Evolutionary conservation across 2,113 vertebrate genomes (phyloP).

Genomic region (Oncorhynchus gorbuscha): DNA sequence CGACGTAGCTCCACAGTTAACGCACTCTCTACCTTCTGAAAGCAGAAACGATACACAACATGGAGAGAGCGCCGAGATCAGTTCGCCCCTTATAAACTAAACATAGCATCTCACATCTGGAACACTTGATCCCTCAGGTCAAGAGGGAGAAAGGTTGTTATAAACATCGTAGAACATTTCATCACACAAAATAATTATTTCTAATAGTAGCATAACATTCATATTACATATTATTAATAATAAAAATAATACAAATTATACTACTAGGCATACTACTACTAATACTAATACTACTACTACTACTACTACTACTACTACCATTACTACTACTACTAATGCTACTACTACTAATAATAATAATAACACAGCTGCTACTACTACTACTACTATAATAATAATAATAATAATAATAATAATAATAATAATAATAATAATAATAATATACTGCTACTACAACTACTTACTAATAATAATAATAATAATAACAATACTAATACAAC

Average conservation of each 20-base stretch:
- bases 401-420: too few relatives aligned
- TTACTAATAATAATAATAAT: too few relatives aligned
- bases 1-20: slow-evolving; percentile 98
- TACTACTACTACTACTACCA: too few relatives aligned
- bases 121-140: background rate
- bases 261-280: background rate
- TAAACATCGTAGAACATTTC: slow-evolving; percentile 8
- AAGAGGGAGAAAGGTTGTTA: background rate
- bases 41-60: slow-evolving; percentile 57
- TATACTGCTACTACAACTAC: too few relatives aligned
- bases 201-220: background rate
- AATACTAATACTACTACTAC: background rate
- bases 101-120: background rate
- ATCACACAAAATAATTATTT: slow-evolving; percentile 10
- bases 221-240: background rate
- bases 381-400: too few relatives aligned
- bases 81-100: slow-evolving; percentile 6
- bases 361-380: too few relatives aligned
- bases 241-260: background rate
- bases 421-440: too few relatives aligned
- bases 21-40: slow-evolving; percentile 99
- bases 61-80: slow-evolving; percentile 49
- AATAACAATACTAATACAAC: too few relatives aligned
- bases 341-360: too few relatives aligned
- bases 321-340: too few relatives aligned